Evolutionary conservation across 2,797 vertebrate species (phyloP), one percentile per base, ranked within the genome.

Genomic region (Threskiornis aethiopicus): DNA sequence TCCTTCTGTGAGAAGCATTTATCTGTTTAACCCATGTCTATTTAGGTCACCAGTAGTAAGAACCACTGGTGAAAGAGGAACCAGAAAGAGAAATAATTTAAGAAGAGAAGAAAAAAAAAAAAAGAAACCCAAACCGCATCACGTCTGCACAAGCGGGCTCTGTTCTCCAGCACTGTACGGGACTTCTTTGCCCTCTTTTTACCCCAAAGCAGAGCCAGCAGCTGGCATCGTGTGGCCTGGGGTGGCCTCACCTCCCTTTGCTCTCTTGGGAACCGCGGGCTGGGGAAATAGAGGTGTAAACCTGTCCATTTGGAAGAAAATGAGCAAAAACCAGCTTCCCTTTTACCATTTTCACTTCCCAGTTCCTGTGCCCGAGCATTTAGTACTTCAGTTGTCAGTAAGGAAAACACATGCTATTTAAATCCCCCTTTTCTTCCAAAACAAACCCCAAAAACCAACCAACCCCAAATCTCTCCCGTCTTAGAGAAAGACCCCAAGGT

Each of bases 321-420:
- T 0, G 5, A 47, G 17, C 28, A 41, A 35, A 75, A 85, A 78
- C 9, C 22, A 33, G 15, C 44, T 81, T 71, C 7, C 47, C 4
- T 47, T 44, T 33, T 18, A 28, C 10, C 7, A 3, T n/a, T 95
- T 87, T 83, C 79, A 28, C 59, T 80, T 79, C 76, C 64, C 17
- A 7, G 0, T 57, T 55, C 52, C 59, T 13, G 6, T 1, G 3
- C 39, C n/a, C 0, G 4, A 72, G 16, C 41, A 42, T 66, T 49
- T 47, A 55, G 24, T 6, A 3, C 82, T 84, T 64, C 2, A 4
- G 15, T n/a, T 81, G 26, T 29, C 24, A 19, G 20, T 4, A 6
- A 61, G 67, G 42, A 66, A 41, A 76, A 61, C 13, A 10, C 25
- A 7, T 7, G 29, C 47, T 62, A 11, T 47, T 81, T 37, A 69